Percentiles rank a stretch among this genome's conserved stretches.
These are phyloP conservation scores for Pomatostomus ruficeps DNA, from an alignment of 2,113 vertebrate genomes.

Conservation along the genomic window DNA sequence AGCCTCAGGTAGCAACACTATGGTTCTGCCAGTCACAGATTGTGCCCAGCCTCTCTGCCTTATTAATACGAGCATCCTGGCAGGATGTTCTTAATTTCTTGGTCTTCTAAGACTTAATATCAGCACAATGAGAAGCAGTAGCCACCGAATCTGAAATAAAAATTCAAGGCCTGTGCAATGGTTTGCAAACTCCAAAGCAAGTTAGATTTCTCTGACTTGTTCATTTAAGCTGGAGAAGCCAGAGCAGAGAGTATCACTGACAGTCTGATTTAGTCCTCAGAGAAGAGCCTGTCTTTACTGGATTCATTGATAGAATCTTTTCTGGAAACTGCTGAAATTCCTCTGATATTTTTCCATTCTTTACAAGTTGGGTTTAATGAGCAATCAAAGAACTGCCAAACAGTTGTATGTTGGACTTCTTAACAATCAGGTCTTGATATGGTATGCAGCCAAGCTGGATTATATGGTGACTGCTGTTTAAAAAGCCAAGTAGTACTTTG, in stretches of 20 bases:
- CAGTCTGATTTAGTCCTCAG: constrained; percentile 1
- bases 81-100: neutral
- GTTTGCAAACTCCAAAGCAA: neutral
- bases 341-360: neutral
- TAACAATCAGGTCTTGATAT: neutral
- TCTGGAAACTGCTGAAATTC: neutral
- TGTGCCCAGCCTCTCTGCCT: neutral
- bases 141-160: neutral
- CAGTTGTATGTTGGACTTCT: neutral
- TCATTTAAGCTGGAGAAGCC: neutral
- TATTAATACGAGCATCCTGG: neutral
- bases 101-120: neutral
- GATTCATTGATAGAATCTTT: neutral
- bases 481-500: constrained; percentile 43
- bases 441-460: neutral
- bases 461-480: constrained; percentile 45
- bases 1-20: neutral
- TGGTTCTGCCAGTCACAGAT: neutral
- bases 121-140: neutral
- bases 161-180: neutral
- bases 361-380: neutral
- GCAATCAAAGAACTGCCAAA: neutral
- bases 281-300: neutral
- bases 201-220: neutral
- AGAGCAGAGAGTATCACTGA: neutral